Evolutionary conservation across 2,797 vertebrate genomes (phyloP).

Genomic region (Falco concolor): DNA sequence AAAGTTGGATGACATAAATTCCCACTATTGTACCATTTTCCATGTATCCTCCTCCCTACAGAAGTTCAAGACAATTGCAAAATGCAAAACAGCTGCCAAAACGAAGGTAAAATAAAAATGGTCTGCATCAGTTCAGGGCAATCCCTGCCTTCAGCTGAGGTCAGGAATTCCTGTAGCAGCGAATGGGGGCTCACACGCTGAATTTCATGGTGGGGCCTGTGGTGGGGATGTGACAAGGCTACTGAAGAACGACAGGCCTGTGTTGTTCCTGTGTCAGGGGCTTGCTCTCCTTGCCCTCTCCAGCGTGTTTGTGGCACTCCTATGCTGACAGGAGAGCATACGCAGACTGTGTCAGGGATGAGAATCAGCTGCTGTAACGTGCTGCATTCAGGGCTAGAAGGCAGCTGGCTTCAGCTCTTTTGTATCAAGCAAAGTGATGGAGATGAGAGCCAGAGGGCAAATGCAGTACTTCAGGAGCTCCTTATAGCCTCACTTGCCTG

Average conservation of each 20-base stretch:
- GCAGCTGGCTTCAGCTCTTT: neutral
- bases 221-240: neutral
- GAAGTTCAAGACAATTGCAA: neutral
- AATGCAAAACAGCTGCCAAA: neutral
- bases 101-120: neutral
- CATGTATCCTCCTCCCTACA: neutral
- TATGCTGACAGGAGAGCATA: neutral
- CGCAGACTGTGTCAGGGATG: neutral
- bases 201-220: neutral
- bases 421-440: neutral
- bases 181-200: neutral
- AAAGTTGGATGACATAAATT: neutral
- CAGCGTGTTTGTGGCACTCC: neutral
- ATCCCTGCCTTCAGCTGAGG: neutral
- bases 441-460: neutral
- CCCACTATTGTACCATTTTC: neutral
- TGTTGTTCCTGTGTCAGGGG: neutral
- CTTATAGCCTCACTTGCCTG: neutral
- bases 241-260: neutral
- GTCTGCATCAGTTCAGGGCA: neutral
- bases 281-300: neutral
- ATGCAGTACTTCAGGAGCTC: neutral
- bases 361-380: neutral
- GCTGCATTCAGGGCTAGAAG: neutral
- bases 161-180: neutral